Conservation (phyloP, 1,140 invertebrate species). For the Alviniconcha marisindica region DNA sequence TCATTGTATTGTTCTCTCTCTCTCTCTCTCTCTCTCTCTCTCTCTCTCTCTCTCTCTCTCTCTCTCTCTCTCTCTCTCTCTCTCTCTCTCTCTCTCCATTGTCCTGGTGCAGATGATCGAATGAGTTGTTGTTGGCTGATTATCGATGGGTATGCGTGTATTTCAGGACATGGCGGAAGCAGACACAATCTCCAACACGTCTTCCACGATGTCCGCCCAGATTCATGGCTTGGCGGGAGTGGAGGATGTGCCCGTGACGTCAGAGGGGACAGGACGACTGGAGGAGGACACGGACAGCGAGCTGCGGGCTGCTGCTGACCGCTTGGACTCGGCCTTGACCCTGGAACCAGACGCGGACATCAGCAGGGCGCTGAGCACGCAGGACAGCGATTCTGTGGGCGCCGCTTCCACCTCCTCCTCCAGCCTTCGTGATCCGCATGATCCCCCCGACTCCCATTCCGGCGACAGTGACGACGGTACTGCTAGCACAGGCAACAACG, state of each 20-base stretch:
- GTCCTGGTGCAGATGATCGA: neutral
- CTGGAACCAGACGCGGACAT: slow-evolving; percentile 47
- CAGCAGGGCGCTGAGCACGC: slow-evolving; percentile 22
- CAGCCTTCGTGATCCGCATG: slow-evolving; percentile 41
- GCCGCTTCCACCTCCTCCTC: slow-evolving; percentile 42
- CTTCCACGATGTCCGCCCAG: neutral
- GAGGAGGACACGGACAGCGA: slow-evolving; percentile 28
- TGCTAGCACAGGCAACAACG: slow-evolving; percentile 17
- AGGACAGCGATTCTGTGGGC: slow-evolving; percentile 41
- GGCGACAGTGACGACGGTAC: slow-evolving; percentile 32
- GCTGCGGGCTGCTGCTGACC: slow-evolving; percentile 15
- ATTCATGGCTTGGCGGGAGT: neutral
- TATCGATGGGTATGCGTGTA: neutral
- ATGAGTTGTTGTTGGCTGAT: neutral
- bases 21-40: neutral
- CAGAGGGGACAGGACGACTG: neutral
- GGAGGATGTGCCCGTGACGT: slow-evolving; percentile 31
- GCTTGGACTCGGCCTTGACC: slow-evolving; percentile 21
- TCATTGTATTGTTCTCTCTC: neutral
- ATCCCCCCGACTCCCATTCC: slow-evolving; percentile 20
- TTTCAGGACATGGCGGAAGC: slow-evolving; percentile 23
- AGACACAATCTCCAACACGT: slow-evolving; percentile 39
- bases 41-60: neutral
- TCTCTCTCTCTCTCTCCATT: neutral
- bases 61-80: neutral